Percentiles rank a stretch among this genome's conserved stretches.
Evolutionary conservation across 1,140 invertebrate species (phyloP).

Genomic region (Rhizoglyphus robini): DNA sequence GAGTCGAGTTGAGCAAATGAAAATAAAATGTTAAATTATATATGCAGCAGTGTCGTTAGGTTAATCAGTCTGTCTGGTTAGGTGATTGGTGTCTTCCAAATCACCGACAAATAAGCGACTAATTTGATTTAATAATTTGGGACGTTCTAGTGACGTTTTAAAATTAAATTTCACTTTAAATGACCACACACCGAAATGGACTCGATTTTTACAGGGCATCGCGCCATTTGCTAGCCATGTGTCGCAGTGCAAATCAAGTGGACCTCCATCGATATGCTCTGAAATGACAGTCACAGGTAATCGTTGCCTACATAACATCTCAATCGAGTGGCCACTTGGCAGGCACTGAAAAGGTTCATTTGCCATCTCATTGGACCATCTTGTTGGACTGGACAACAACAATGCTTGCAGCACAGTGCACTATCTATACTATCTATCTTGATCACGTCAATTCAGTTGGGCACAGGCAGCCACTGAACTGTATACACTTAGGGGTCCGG

Average conservation of each 20-base stretch:
- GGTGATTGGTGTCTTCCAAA: too few relatives aligned
- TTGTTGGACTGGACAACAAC: background rate
- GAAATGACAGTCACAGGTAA: slow-evolving; percentile 4
- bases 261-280: background rate
- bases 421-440: too few relatives aligned
- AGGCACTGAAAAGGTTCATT: background rate
- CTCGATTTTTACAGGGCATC: background rate
- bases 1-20: too few relatives aligned
- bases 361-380: too few relatives aligned
- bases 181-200: slow-evolving; percentile 10
- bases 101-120: background rate
- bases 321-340: background rate
- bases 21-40: too few relatives aligned
- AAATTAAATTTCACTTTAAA: background rate
- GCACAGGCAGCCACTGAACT: too few relatives aligned
- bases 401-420: background rate
- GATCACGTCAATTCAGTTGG: too few relatives aligned
- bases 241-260: background rate
- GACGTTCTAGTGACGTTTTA: background rate
- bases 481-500: too few relatives aligned
- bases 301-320: background rate
- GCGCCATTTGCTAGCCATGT: background rate
- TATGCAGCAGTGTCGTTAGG: too few relatives aligned
- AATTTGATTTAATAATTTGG: slow-evolving; percentile 18
- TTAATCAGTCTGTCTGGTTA: too few relatives aligned